phyloP scores from a whole-genome alignment of 2,797 vertebrate species.

The Remorina albescens region DNA sequence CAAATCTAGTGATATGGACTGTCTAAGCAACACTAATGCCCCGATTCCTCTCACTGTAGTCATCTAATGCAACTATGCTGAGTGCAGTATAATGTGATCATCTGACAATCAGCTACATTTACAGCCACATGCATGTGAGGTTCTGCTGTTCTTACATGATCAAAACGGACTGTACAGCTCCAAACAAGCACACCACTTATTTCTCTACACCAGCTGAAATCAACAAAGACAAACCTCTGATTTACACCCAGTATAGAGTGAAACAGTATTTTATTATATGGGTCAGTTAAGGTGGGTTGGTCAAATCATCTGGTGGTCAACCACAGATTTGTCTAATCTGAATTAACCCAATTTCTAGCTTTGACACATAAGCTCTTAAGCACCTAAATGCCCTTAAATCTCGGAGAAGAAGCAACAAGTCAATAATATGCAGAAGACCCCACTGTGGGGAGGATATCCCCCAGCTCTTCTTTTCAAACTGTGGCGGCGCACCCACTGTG shows the following conservation, averaged over 20 bases:
- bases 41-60: constrained; percentile 45
- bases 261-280: constrained; percentile 11
- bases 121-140: constrained; percentile 38
- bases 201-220: not conserved
- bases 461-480: constrained; percentile 45
- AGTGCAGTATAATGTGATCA: constrained; percentile 67
- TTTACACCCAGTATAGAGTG: not conserved
- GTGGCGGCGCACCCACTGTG: constrained; percentile 37
- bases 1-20: constrained; percentile 46
- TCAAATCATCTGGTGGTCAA: constrained; percentile 59
- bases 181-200: not conserved
- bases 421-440: constrained; percentile 61
- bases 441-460: constrained; percentile 44
- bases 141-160: constrained; percentile 8
- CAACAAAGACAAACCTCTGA: not conserved
- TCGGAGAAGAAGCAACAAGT: constrained; percentile 70
- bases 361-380: constrained; percentile 78
- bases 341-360: constrained; percentile 80
- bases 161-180: constrained; percentile 12
- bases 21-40: constrained; percentile 42
- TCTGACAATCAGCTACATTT: constrained; percentile 41
- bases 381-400: constrained; percentile 70
- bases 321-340: constrained; percentile 71
- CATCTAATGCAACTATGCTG: constrained; percentile 29
- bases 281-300: constrained; percentile 33